These are phyloP conservation scores for Salvelinus namaycush DNA, from an alignment of 2,113 vertebrate species.

Conservation along the genomic window DNA sequence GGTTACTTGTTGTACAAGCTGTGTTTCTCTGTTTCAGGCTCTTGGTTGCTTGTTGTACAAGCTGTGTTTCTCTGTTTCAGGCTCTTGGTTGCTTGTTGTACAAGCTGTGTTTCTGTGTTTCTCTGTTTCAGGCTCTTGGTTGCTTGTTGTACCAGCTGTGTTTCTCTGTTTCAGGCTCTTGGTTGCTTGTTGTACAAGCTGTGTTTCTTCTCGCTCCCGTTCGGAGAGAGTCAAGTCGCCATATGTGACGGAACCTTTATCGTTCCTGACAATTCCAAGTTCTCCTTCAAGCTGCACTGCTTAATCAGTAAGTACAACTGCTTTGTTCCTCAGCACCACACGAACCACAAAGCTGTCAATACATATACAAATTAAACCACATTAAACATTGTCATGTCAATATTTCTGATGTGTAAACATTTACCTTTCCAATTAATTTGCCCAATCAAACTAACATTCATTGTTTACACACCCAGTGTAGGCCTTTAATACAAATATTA, in stretches of 20 bases:
- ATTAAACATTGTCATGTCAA: background rate
- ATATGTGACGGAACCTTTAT: constrained; percentile 97
- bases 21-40: too few relatives aligned
- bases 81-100: too few relatives aligned
- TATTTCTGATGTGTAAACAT: background rate
- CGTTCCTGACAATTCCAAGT: constrained; percentile 92
- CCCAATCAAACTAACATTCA: background rate
- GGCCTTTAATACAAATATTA: background rate
- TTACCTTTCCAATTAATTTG: background rate
- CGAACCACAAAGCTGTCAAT: background rate
- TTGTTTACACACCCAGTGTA: background rate
- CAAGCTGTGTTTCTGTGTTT: too few relatives aligned
- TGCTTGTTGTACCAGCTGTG: background rate
- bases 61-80: too few relatives aligned
- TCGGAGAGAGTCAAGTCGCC: constrained; percentile 98
- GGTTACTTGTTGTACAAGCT: too few relatives aligned
- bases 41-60: too few relatives aligned
- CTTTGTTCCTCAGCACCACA: too few relatives aligned
- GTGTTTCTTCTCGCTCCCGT: constrained; percentile 97
- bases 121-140: too few relatives aligned
- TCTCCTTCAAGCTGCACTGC: constrained; percentile 87
- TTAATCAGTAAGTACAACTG: constrained; percentile 87
- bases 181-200: constrained; percentile 99
- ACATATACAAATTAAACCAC: background rate
- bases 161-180: constrained; percentile 78